Conservation (phyloP, 2,113 vertebrate species). For the Hipposideros armiger region DNA sequence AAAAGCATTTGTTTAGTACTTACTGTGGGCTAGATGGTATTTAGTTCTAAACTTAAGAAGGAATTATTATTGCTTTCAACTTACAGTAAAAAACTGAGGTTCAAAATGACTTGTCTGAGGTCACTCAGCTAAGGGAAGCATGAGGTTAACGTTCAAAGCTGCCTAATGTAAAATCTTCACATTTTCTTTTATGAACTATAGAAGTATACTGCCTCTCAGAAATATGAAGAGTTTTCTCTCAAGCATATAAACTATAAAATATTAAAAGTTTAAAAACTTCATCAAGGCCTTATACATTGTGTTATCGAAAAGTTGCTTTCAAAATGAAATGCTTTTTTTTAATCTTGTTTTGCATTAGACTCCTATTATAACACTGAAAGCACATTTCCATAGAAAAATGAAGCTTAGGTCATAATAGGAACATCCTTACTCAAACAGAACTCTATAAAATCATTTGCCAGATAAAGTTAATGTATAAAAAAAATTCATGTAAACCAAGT, state of each 20-base stretch:
- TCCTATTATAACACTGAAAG: conserved; percentile 41
- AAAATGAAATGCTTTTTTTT: conserved; percentile 64
- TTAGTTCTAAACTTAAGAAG: conserved; percentile 20
- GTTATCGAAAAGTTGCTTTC: conserved; percentile 55
- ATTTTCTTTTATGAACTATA: conserved; percentile 21
- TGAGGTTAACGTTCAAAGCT: background rate
- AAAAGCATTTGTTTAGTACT: background rate
- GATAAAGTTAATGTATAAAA: conserved; percentile 67
- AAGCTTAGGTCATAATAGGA: conserved; percentile 56
- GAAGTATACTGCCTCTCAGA: background rate
- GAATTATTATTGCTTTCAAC: background rate
- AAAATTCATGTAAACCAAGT: conserved; percentile 56
- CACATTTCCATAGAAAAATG: conserved; percentile 51
- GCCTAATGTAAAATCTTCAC: background rate
- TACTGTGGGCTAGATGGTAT: background rate
- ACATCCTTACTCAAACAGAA: conserved; percentile 50
- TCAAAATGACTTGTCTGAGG: background rate
- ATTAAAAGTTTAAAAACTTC: conserved; percentile 48
- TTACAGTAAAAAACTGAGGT: background rate
- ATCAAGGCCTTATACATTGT: background rate
- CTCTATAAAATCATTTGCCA: conserved; percentile 61
- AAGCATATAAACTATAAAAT: conserved; percentile 30
- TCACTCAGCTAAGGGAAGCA: background rate
- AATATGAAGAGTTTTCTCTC: conserved; percentile 3
- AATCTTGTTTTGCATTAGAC: conserved; percentile 54